Evolutionary conservation across 2,797 vertebrate genomes (phyloP).

Genomic region (Myotis planiceps): DNA sequence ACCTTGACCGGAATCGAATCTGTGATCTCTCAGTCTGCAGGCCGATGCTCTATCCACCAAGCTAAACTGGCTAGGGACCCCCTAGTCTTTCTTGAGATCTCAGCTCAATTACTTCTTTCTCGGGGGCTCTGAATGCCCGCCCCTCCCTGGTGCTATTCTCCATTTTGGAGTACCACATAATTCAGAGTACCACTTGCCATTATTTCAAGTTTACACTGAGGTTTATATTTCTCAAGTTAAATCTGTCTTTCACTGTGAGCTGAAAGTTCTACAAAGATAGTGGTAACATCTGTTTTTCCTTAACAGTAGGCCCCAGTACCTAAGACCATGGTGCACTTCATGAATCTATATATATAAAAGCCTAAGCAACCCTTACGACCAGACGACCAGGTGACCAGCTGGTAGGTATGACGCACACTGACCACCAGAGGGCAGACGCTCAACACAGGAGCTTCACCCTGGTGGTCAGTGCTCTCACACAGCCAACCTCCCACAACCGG

Average conservation of each 20-base stretch:
- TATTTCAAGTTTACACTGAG: background rate
- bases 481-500: too few relatives aligned
- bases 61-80: too few relatives aligned
- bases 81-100: background rate
- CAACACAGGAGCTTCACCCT: too few relatives aligned
- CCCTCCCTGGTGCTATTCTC: background rate
- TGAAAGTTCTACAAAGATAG: background rate
- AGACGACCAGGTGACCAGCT: too few relatives aligned
- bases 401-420: too few relatives aligned
- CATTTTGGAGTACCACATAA: too few relatives aligned
- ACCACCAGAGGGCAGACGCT: too few relatives aligned
- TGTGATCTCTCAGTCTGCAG: too few relatives aligned
- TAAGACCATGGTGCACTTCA: accelerated
- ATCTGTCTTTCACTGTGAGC: background rate
- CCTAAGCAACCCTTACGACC: too few relatives aligned
- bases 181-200: background rate
- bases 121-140: background rate
- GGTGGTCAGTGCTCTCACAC: too few relatives aligned
- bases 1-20: too few relatives aligned
- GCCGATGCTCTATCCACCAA: too few relatives aligned
- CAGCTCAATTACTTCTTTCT: background rate
- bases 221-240: background rate
- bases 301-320: background rate
- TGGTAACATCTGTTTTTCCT: background rate
- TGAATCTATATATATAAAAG: background rate